Conservation (phyloP, 2,888 invertebrate genomes). For the Adelphocoris suturalis region DNA sequence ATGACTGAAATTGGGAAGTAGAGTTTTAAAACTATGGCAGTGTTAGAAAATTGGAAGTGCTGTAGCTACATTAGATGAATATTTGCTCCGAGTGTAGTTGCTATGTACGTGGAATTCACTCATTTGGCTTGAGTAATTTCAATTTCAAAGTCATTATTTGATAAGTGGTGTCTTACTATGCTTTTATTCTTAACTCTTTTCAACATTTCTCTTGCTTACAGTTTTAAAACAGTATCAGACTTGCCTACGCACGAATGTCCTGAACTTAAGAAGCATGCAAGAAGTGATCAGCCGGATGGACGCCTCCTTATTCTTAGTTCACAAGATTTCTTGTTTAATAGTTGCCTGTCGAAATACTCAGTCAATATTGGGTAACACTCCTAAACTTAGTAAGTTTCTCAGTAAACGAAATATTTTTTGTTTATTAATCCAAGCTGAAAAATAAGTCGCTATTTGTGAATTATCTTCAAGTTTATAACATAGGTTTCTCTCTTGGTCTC, state of each 20-base stretch:
- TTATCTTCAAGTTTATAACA: neutral
- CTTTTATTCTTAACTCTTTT: neutral
- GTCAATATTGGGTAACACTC: neutral
- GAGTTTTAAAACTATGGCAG: too few species aligned
- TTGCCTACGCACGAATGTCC: constrained; percentile 1
- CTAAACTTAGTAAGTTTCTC: constrained; percentile 8
- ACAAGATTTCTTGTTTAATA: constrained; percentile 52
- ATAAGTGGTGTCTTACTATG: neutral
- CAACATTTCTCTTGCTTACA: neutral
- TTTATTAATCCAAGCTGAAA: neutral
- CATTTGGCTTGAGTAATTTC: too few species aligned
- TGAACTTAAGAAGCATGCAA: constrained; percentile 40
- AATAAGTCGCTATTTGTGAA: neutral
- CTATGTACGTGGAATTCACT: too few species aligned
- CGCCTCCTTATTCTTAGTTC: constrained; percentile 26
- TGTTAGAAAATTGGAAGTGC: too few species aligned
- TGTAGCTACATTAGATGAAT: too few species aligned
- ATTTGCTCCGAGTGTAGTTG: too few species aligned
- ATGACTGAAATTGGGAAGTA: too few species aligned
- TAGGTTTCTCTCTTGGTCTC: too few species aligned
- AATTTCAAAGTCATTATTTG: neutral
- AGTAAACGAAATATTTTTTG: neutral
- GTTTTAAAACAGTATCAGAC: constrained; percentile 50
- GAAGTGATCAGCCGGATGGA: constrained; percentile 57
- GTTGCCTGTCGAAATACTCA: neutral